These are phyloP conservation scores for Xanthorhoe designata DNA, from an alignment of 2,888 invertebrate genomes.

Conservation along the genomic window DNA sequence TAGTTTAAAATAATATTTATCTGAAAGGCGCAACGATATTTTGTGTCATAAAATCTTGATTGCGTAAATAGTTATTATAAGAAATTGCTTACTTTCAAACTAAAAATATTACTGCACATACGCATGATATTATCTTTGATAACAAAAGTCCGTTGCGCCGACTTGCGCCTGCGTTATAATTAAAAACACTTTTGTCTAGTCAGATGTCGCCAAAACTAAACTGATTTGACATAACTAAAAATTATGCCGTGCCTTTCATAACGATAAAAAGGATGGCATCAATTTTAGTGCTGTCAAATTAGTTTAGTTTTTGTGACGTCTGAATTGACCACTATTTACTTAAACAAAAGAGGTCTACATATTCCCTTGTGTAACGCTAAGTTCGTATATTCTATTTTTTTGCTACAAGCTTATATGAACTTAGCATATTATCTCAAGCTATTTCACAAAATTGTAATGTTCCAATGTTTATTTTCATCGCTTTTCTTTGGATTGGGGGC, in stretches of 20 bases:
- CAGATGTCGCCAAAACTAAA: too few relatives aligned
- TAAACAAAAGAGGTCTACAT: neutral
- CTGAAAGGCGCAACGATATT: neutral
- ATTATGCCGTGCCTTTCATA: too few relatives aligned
- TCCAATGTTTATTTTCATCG: constrained; percentile 65
- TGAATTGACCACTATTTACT: neutral
- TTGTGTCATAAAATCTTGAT: neutral
- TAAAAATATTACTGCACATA: neutral
- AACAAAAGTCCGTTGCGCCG: neutral
- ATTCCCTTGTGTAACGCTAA: constrained; percentile 17
- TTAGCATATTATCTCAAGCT: neutral
- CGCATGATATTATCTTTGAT: too few relatives aligned
- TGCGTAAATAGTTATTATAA: neutral
- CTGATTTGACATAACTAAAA: too few relatives aligned
- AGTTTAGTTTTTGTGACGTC: too few relatives aligned
- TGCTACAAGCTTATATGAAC: neutral
- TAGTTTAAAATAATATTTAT: neutral
- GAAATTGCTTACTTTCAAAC: neutral
- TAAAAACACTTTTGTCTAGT: too few relatives aligned
- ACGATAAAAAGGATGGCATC: too few relatives aligned
- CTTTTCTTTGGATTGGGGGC: constrained; percentile 76
- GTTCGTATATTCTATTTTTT: too few relatives aligned
- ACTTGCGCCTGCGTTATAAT: too few relatives aligned
- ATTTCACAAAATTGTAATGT: constrained; percentile 32
- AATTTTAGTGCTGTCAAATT: too few relatives aligned